Conservation (phyloP, 2,797 vertebrate species). For the Hydrolagus colliei region DNA sequence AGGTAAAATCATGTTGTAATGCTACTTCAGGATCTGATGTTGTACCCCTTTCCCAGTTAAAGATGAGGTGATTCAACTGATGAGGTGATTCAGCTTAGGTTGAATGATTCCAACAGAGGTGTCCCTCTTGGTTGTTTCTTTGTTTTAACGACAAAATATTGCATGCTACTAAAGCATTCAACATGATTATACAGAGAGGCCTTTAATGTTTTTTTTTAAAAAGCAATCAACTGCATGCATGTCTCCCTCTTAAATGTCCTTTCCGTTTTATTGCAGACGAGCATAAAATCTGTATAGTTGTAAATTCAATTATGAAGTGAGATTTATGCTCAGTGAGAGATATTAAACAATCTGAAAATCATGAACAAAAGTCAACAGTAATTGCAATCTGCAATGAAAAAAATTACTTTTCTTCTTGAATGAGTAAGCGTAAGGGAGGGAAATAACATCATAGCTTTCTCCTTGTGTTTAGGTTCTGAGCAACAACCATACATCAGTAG, state of each 20-base stretch:
- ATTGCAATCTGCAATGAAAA: slow-evolving; percentile 1
- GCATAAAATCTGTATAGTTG: background rate
- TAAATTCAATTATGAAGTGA: background rate
- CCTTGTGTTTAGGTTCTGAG: background rate
- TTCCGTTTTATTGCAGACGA: background rate
- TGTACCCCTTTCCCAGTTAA: slow-evolving; percentile 55
- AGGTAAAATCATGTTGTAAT: slow-evolving; percentile 7
- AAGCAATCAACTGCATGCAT: slow-evolving; percentile 2
- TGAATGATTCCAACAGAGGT: slow-evolving; percentile 84
- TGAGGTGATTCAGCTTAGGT: slow-evolving; percentile 63
- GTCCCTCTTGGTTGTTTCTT: slow-evolving; percentile 80
- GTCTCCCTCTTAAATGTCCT: background rate
- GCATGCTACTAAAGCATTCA: slow-evolving; percentile 58
- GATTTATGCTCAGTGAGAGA: background rate
- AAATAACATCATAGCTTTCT: background rate
- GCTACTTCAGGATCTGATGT: background rate
- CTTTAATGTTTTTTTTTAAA: background rate
- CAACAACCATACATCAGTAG: background rate
- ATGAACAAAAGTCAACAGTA: background rate
- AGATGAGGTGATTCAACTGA: slow-evolving; percentile 88
- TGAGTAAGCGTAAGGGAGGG: background rate
- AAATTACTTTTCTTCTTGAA: background rate
- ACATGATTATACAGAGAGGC: slow-evolving; percentile 4
- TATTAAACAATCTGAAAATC: background rate
- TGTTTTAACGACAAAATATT: slow-evolving; percentile 65